Conservation (phyloP, 2,113 vertebrate species). For the Lagenorhynchus albirostris region DNA sequence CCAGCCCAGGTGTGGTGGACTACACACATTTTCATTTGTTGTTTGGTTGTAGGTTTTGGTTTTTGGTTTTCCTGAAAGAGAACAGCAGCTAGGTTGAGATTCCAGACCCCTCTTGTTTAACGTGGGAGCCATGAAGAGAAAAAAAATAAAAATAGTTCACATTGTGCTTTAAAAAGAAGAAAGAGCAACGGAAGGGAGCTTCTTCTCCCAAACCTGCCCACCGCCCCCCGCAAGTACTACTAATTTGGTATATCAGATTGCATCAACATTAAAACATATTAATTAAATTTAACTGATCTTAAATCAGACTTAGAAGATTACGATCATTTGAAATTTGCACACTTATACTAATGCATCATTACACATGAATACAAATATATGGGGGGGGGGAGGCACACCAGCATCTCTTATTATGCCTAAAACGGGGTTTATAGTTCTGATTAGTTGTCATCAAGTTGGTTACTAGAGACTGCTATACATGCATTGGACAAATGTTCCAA, state of each 20-base stretch:
- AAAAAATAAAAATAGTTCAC: not conserved
- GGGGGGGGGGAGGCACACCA: rapidly evolving
- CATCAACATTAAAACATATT: not conserved
- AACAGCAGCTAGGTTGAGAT: not conserved
- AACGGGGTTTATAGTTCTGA: conserved; percentile 59
- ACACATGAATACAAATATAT: not conserved
- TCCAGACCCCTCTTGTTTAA: not conserved
- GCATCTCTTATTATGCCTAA: not conserved
- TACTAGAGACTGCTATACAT: conserved; percentile 28
- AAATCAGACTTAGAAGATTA: not conserved
- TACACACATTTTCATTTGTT: not conserved
- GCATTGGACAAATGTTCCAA: not conserved
- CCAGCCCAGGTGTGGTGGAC: not conserved
- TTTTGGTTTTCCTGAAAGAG: not conserved
- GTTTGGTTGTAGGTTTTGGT: not conserved
- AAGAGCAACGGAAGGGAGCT: not conserved
- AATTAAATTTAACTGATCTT: not conserved
- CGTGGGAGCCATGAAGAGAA: not conserved
- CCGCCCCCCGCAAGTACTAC: not conserved
- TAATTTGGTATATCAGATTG: not conserved
- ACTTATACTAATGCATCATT: too few relatives aligned
- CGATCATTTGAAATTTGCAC: not conserved
- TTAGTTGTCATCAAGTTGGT: conserved; percentile 57
- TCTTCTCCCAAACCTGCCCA: not conserved
- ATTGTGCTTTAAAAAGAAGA: not conserved